Evolutionary conservation across 2,797 vertebrate species (phyloP), one percentile per base, ranked within the genome.

Genomic region (Sebastes cheni): DNA sequence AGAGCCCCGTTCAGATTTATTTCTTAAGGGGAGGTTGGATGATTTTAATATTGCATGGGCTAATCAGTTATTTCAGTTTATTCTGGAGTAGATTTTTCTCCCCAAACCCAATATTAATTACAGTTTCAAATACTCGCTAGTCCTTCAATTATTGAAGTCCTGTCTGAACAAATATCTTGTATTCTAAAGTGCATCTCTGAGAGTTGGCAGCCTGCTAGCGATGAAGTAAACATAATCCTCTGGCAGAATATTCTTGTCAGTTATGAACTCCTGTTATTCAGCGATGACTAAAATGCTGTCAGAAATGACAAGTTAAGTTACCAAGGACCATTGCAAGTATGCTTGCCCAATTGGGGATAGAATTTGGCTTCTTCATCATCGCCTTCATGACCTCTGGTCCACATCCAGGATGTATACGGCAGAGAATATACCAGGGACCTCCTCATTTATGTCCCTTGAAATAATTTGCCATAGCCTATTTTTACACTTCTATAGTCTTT

Each of bases 31-130:
- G 30, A 52, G 20, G 46, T 20, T 54, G 55, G 36, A 39, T 67
- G 11, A 70, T 67, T 71, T 79, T 66, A 78, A 78, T 77, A 55
- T 67, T 78, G 56, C 34, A 83, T 72, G 61, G 52, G 23, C 34
- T 58, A 32, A 81, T 81, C 61, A 73, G 23, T 80, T 27, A 58
- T 58, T 82, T 60, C 29, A 66, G 67, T 81, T 73, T 39, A 77
- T 72, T 81, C 22, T 39, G 20, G 8, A 77, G 50, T 50, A 2
- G 3, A 34, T 46, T 75, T 75, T 34, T 58, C 25, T 54, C 39
- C 39, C 22, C n/a, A 16, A 67, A 59, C 32, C 59, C 20, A 82
- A 62, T 25, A 59, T 42, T 73, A 67, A 56, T 79, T 65, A 83
- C 73, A 66, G n/a, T 42, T 55, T 58, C 3, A 62, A 50, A 68